These are phyloP conservation scores for Ophion ventricosus DNA, from an alignment of 2,888 invertebrate species.

Conservation along the genomic window DNA sequence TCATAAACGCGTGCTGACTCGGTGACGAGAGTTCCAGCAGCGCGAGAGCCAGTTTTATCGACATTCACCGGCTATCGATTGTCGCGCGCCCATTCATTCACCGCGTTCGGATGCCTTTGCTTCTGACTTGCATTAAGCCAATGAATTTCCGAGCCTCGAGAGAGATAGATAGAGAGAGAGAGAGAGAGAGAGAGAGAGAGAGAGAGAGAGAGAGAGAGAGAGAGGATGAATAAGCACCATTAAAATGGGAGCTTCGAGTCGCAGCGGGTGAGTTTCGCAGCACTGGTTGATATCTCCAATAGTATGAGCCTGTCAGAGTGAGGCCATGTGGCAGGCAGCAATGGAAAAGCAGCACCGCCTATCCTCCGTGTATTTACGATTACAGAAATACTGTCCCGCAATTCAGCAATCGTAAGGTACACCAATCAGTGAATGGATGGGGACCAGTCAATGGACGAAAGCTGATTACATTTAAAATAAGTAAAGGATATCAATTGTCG, in stretches of 20 bases:
- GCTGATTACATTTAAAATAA: no score
- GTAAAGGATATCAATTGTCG: no score
- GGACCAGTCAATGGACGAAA: no score
- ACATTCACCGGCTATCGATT: constrained; percentile 69
- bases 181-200: no score
- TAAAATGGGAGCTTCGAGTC: constrained; percentile 1
- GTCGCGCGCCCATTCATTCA: constrained; percentile 62
- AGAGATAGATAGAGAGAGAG: constrained; percentile 7
- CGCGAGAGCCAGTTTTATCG: constrained; percentile 65
- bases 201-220: no score
- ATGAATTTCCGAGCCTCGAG: constrained; percentile 66
- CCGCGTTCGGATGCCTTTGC: constrained; percentile 41
- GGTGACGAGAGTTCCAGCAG: constrained; percentile 59
- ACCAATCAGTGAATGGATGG: no score
- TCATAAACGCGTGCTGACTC: constrained; percentile 49
- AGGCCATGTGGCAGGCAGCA: constrained; percentile 29
- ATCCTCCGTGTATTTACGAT: constrained; percentile 14
- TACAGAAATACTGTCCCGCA: constrained; percentile 49
- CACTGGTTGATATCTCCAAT: constrained; percentile 11
- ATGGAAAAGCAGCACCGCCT: constrained; percentile 31
- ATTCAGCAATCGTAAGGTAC: constrained; percentile 1
- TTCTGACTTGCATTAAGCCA: constrained; percentile 72
- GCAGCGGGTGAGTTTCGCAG: constrained; percentile 26
- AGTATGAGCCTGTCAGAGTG: constrained; percentile 2
- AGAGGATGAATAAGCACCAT: constrained; percentile 8